phyloP scores from a whole-genome alignment of 2,888 invertebrate genomes.

The Spilosoma lubricipeda region DNA sequence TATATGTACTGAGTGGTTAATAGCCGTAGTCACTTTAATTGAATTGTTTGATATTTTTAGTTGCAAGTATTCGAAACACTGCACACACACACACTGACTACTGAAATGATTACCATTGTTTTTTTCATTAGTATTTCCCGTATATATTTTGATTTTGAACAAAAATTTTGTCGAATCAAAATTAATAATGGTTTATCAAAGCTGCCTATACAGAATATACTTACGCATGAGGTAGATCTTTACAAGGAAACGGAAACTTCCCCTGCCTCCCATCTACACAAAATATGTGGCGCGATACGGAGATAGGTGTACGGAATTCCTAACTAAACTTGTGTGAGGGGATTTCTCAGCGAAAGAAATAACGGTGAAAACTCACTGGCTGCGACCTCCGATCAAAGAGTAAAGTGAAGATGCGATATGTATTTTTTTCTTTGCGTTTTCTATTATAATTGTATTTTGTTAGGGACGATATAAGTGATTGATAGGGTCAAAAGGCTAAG shows the following conservation, averaged over 20 bases:
- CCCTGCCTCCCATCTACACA: conserved; percentile 66
- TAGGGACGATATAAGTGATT: conserved; percentile 29
- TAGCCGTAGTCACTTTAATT: neutral
- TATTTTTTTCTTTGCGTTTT: conserved; percentile 38
- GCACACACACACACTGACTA: too few relatives aligned
- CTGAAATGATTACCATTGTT: neutral
- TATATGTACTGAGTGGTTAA: too few relatives aligned
- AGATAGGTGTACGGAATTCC: conserved; percentile 78
- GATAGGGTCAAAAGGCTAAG: conserved; percentile 17
- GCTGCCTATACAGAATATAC: conserved; percentile 35
- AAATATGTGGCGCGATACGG: conserved; percentile 76
- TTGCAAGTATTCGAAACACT: neutral
- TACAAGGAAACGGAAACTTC: conserved; percentile 67
- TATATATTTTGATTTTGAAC: too few relatives aligned
- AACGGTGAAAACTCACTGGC: conserved; percentile 64
- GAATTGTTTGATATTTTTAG: neutral
- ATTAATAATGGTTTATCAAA: conserved; percentile 49
- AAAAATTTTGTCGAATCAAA: too few relatives aligned
- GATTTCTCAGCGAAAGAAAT: conserved; percentile 75
- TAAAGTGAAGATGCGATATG: conserved; percentile 45
- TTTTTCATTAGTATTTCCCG: conserved; percentile 11
- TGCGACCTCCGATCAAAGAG: conserved; percentile 59
- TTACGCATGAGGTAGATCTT: conserved; percentile 58
- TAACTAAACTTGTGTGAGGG: conserved; percentile 75
- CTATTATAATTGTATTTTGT: conserved; percentile 33